Percentiles rank a stretch among this genome's conserved stretches.
Conservation (phyloP, 2,113 vertebrate genomes). For the Dicentrarchus labrax region DNA sequence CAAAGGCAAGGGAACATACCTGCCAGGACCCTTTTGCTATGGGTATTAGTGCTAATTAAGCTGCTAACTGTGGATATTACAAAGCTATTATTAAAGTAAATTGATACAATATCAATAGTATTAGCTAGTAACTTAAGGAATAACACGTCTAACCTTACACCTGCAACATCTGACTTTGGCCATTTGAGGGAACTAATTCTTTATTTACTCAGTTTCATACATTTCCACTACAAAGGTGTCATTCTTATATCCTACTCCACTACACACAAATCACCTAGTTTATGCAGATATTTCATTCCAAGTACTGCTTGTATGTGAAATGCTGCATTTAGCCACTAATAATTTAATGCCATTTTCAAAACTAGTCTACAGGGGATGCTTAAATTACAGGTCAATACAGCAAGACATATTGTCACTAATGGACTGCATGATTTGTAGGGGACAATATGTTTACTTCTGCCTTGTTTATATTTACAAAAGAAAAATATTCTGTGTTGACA, state of each 20-base stretch:
- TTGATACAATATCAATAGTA: background rate
- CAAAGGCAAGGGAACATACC: background rate
- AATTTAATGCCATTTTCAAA: conserved; percentile 27
- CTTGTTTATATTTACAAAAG: conserved; percentile 57
- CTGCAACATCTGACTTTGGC: background rate
- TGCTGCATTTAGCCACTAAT: conserved; percentile 30
- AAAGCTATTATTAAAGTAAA: background rate
- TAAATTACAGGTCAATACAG: conserved; percentile 52
- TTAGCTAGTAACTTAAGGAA: background rate
- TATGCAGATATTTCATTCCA: conserved; percentile 26
- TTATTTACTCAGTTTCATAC: conserved; percentile 8
- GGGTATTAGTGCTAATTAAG: background rate
- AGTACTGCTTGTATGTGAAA: conserved; percentile 3
- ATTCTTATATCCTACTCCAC: background rate
- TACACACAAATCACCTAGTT: background rate
- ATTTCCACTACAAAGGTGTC: background rate
- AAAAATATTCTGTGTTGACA: conserved; percentile 31
- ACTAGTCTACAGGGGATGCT: conserved; percentile 7
- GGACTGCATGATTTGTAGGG: conserved; percentile 60
- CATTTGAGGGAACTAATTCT: background rate
- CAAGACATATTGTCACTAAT: conserved; percentile 62
- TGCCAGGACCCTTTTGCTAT: background rate
- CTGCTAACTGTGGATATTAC: background rate
- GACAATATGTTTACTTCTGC: conserved; percentile 52
- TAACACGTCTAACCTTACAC: background rate